Percentiles rank a stretch among this genome's conserved stretches.
These are phyloP conservation scores for Ceratotherium simum DNA, from an alignment of 2,113 vertebrate genomes.

Conservation along the genomic window DNA sequence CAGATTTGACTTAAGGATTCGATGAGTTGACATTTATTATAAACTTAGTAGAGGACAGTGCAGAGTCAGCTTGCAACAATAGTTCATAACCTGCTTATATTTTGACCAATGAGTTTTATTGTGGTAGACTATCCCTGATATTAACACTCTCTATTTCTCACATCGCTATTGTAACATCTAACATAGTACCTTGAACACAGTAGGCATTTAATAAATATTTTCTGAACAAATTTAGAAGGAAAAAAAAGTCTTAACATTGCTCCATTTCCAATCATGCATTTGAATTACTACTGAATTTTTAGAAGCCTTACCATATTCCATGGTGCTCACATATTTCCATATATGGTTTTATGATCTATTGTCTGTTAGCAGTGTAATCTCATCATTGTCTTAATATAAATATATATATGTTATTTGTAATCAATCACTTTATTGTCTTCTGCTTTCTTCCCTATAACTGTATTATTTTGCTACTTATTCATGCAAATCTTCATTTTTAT, in stretches of 20 bases:
- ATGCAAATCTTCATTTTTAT: not conserved
- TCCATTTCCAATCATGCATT: not conserved
- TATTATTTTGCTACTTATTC: slow-evolving; percentile 14
- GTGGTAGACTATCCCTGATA: not conserved
- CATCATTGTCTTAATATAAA: not conserved
- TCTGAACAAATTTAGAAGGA: not conserved
- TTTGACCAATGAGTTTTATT: not conserved
- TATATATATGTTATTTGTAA: not conserved
- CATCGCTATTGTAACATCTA: not conserved
- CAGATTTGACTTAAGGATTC: not conserved
- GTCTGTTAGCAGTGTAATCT: not conserved
- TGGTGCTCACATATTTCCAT: not conserved
- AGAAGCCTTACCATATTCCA: not conserved
- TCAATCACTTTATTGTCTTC: not conserved
- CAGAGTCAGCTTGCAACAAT: not conserved
- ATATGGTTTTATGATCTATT: not conserved
- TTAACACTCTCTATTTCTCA: not conserved
- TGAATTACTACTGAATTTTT: not conserved
- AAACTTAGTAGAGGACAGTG: not conserved
- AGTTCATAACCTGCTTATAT: not conserved
- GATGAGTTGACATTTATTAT: not conserved
- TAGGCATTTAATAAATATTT: not conserved
- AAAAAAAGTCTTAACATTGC: not conserved
- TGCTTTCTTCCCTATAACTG: not conserved
- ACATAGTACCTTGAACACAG: not conserved